Conservation (phyloP, 2,888 invertebrate species). For the Cheilosia soror region DNA sequence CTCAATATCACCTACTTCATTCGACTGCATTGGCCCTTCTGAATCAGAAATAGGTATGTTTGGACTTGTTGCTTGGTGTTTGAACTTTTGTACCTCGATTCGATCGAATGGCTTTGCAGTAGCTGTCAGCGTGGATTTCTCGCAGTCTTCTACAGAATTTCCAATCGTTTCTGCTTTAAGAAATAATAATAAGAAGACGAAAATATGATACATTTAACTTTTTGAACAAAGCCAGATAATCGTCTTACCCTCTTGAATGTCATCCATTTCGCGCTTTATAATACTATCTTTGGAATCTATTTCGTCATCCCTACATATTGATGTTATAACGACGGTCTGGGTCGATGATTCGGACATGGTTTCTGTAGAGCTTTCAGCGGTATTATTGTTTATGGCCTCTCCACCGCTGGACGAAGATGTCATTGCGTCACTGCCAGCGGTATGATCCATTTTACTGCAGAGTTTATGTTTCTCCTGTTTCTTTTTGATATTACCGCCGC, state of each 20-base stretch:
- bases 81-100: slow-evolving; percentile 83
- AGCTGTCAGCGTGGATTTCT: slow-evolving; percentile 60
- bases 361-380: slow-evolving; percentile 76
- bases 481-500: slow-evolving; percentile 68
- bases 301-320: slow-evolving; percentile 62
- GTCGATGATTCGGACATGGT: slow-evolving; percentile 79
- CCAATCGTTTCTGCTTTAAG: slow-evolving; percentile 62
- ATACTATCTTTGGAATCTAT: slow-evolving; percentile 71
- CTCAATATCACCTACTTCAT: slow-evolving; percentile 51
- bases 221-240: not conserved
- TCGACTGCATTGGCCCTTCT: slow-evolving; percentile 58
- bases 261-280: slow-evolving; percentile 76
- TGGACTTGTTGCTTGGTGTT: slow-evolving; percentile 84
- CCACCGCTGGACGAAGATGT: slow-evolving; percentile 48
- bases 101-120: slow-evolving; percentile 79
- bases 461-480: slow-evolving; percentile 73
- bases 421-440: slow-evolving; percentile 44
- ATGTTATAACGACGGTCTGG: slow-evolving; percentile 77
- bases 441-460: slow-evolving; percentile 61
- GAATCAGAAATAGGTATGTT: slow-evolving; percentile 81
- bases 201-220: slow-evolving; percentile 2
- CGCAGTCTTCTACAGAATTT: slow-evolving; percentile 67
- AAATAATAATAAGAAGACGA: slow-evolving; percentile 19
- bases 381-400: slow-evolving; percentile 38
- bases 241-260: slow-evolving; percentile 76